These are phyloP conservation scores for Epizoanthus scotinus DNA, from an alignment of 92 coral and sea anemone genomes.

Conservation along the genomic window DNA sequence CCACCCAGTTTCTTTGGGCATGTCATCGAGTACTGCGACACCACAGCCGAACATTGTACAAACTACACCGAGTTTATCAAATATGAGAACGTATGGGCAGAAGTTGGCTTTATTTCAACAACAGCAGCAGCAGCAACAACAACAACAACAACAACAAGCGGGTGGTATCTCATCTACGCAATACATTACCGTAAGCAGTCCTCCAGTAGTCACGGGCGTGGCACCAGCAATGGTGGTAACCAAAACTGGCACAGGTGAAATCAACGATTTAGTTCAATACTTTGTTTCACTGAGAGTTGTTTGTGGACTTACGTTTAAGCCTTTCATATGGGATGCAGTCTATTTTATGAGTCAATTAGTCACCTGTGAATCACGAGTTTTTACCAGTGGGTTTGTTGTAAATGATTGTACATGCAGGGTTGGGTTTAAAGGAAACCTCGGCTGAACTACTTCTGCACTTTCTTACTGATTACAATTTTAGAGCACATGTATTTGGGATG, in stretches of 20 bases:
- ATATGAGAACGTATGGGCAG: constrained; percentile 80
- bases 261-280: too few relatives aligned
- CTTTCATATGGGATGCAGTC: too few relatives aligned
- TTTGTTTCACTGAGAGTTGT: constrained; percentile 10
- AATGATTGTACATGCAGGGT: too few relatives aligned
- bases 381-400: too few relatives aligned
- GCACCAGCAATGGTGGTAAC: constrained; percentile 18
- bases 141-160: constrained; percentile 9
- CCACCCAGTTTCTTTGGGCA: constrained; percentile 3
- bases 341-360: too few relatives aligned
- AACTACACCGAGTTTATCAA: constrained; percentile 59
- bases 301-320: not conserved
- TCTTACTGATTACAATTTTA: too few relatives aligned
- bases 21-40: constrained; percentile 7
- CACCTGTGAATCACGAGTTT: too few relatives aligned
- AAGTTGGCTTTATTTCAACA: constrained; percentile 83
- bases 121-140: constrained; percentile 59
- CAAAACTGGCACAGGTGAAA: constrained; percentile 26
- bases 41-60: constrained; percentile 32
- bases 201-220: constrained; percentile 11
- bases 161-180: constrained; percentile 16
- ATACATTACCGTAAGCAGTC: constrained; percentile 20
- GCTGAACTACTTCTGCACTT: too few relatives aligned
- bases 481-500: too few relatives aligned
- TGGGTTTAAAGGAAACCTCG: too few relatives aligned